These are phyloP conservation scores for Onychomys torridus DNA, from an alignment of 2,797 vertebrate species.

Conservation along the genomic window DNA sequence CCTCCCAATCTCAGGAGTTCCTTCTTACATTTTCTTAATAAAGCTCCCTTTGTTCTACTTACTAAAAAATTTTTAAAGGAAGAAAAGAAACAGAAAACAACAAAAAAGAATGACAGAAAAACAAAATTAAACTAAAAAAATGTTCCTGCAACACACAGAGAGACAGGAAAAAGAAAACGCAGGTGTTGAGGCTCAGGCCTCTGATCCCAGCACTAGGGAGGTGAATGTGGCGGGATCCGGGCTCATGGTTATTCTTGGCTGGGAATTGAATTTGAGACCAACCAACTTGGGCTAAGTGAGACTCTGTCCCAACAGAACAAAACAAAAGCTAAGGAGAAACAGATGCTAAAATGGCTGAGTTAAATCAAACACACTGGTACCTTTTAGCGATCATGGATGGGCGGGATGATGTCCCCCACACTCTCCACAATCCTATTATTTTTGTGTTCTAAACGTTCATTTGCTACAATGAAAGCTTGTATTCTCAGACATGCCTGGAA, in stretches of 20 bases:
- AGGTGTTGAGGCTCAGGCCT: background rate
- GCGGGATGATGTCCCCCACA: background rate
- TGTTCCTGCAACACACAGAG: background rate
- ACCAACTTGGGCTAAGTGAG: background rate
- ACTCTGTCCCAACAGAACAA: background rate
- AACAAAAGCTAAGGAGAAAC: background rate
- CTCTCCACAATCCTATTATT: background rate
- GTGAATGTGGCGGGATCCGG: background rate
- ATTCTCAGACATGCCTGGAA: conserved; percentile 28
- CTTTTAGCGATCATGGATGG: background rate
- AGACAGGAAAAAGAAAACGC: background rate
- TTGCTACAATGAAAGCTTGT: conserved; percentile 45
- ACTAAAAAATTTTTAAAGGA: background rate
- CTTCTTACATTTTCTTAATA: background rate
- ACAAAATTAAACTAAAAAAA: background rate
- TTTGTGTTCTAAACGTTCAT: conserved; percentile 10
- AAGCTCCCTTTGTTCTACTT: background rate
- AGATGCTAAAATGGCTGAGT: background rate
- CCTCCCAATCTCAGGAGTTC: background rate
- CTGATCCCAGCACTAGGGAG: background rate
- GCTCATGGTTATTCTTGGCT: background rate
- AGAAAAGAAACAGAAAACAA: background rate
- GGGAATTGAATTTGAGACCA: background rate
- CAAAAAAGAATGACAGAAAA: background rate
- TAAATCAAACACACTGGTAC: background rate